phyloP scores from a whole-genome alignment of 2,797 vertebrate genomes.

The Hyperoplus lanceolatus region DNA sequence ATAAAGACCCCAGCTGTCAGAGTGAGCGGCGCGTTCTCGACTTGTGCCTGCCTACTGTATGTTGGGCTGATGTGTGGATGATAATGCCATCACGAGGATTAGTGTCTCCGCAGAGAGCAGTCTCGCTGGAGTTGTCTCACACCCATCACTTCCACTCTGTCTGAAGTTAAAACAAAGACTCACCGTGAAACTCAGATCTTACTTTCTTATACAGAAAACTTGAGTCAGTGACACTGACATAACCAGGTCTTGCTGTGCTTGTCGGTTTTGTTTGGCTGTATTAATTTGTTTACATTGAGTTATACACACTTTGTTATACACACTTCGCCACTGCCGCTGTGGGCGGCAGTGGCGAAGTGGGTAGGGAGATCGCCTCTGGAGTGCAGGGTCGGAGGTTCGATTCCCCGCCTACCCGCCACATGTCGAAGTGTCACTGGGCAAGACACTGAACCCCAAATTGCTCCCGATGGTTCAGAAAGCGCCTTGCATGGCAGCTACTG shows the following conservation, averaged over 20 bases:
- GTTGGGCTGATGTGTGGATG: constrained; percentile 71
- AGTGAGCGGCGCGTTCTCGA: constrained; percentile 51
- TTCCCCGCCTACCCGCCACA: too few relatives aligned
- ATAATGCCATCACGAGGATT: constrained; percentile 77
- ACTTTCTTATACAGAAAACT: constrained; percentile 71
- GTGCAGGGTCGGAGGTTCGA: too few relatives aligned
- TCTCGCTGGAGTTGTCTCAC: constrained; percentile 62
- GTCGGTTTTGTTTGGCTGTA: constrained; percentile 26
- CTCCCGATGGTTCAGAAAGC: too few relatives aligned
- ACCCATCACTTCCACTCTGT: constrained; percentile 69
- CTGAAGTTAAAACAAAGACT: constrained; percentile 74
- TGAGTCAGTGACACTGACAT: constrained; percentile 74
- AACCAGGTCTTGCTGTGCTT: constrained; percentile 61
- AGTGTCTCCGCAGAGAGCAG: constrained; percentile 69
- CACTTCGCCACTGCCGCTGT: too few relatives aligned
- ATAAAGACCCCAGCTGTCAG: constrained; percentile 77
- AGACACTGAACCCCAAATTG: too few relatives aligned
- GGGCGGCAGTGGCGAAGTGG: too few relatives aligned
- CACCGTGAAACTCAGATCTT: constrained; percentile 61
- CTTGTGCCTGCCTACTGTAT: constrained; percentile 63
- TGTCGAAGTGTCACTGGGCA: too few relatives aligned
- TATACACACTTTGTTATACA: too few relatives aligned
- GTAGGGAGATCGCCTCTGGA: too few relatives aligned
- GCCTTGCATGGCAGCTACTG: too few relatives aligned
- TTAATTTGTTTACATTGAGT: not conserved